Base-by-base conservation (phyloP, 2,113 vertebrate genomes). In the Ptilonorhynchus violaceus region DNA sequence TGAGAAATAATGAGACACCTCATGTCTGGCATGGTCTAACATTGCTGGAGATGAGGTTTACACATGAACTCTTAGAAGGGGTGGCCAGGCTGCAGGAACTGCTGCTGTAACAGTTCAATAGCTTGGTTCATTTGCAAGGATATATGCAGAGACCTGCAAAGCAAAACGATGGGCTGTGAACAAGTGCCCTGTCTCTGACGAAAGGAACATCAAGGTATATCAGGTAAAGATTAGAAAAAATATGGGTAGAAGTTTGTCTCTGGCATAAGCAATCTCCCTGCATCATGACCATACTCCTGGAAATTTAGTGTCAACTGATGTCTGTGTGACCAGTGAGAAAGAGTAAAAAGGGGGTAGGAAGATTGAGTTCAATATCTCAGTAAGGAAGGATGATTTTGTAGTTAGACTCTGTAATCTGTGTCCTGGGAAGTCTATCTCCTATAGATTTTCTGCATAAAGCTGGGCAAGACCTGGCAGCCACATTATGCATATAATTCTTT, bases 1-100 rank as follows among this genome's bases (percentile, higher is more conserved):
- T 18, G 42, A 94, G 55, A 83, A 55, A 83, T 76, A 88, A 76
- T 73, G 67, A 89, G 92, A 76, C 63, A 46, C 35, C 50, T 94
- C 78, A 58, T 77, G 67, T 92, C 85, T 96, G 93, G 82, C 59
- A 58, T 15, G 33, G 49, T 82, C 58, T 46, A 20, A 30, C 5
- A 1, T 47, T 92, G 50, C 70, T 96, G 94, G 70, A 85, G 63
- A 90, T 68, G 50, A 85, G 21, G 6, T 76, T 79, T 93, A 42
- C 59, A 79, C n/a, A 8, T 39, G 70, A 93, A 20, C 74, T 74
- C 1, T 35, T 74, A 44, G 60, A 33, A 90, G 37, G 11, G 33
- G 41, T 39, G 33, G 76, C 22, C 27, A 70, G 58, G 33, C 46
- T 79, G 30, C 41, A 79, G 85, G 70, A 94, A 9, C 20, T 93